These are phyloP conservation scores for Augochlorella aurata DNA, from an alignment of 2,888 invertebrate species.

Conservation along the genomic window DNA sequence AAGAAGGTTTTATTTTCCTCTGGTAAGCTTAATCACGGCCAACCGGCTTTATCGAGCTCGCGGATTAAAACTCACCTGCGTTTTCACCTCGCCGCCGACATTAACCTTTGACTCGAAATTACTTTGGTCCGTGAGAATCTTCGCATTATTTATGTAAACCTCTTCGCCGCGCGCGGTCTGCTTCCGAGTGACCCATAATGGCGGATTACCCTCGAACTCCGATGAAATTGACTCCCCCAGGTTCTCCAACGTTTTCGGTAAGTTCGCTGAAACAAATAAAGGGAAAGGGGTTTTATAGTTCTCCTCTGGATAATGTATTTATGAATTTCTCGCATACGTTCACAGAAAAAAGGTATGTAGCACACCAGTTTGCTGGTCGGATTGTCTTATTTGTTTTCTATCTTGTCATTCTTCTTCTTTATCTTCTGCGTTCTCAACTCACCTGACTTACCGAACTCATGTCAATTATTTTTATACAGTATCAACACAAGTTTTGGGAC, in stretches of 20 bases:
- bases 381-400: too few relatives aligned
- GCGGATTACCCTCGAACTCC: conserved; percentile 92
- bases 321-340: background rate
- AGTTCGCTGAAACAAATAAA: conserved; percentile 86
- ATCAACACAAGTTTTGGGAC: too few relatives aligned
- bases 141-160: conserved; percentile 94
- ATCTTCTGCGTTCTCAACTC: too few relatives aligned
- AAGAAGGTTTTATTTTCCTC: background rate
- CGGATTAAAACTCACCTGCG: conserved; percentile 83
- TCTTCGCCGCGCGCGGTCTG: conserved; percentile 84
- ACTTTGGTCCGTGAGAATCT: conserved; percentile 87
- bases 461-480: too few relatives aligned
- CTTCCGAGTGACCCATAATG: conserved; percentile 91
- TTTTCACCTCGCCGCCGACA: conserved; percentile 81
- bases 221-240: conserved; percentile 89
- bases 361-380: background rate
- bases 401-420: too few relatives aligned
- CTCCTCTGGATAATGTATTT: background rate
- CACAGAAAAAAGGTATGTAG: background rate
- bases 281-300: background rate
- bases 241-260: conserved; percentile 87
- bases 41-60: background rate
- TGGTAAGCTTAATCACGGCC: background rate
- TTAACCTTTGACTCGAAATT: conserved; percentile 85
- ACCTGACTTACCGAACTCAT: too few relatives aligned